These are phyloP conservation scores for Agraylea sexmaculata DNA, from an alignment of 1,140 invertebrate species.

Conservation along the genomic window DNA sequence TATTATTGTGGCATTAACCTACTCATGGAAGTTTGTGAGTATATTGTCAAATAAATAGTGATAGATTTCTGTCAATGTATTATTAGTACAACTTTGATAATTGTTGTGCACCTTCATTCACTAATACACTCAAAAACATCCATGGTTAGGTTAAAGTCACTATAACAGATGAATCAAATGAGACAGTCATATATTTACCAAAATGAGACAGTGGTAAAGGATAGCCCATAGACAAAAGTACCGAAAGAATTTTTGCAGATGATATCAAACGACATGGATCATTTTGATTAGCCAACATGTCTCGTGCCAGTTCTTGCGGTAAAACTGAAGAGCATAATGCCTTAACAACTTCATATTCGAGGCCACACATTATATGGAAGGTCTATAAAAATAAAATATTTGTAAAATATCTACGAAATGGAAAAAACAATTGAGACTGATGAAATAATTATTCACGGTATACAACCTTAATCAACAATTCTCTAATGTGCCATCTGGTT, in stretches of 20 bases:
- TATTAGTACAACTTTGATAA: too few species aligned
- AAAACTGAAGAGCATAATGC: constrained; percentile 76
- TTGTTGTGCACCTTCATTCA: too few species aligned
- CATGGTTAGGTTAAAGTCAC: too few species aligned
- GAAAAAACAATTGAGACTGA: constrained; percentile 10
- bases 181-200: constrained; percentile 38
- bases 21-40: too few species aligned
- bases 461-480: constrained; percentile 52
- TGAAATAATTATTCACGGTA: constrained; percentile 1
- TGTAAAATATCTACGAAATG: constrained; percentile 1
- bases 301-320: constrained; percentile 74
- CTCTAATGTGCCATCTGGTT: constrained; percentile 67
- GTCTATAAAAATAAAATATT: constrained; percentile 39
- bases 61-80: too few species aligned
- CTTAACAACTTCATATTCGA: constrained; percentile 66
- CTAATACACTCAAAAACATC: too few species aligned
- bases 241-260: constrained; percentile 66
- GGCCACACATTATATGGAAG: constrained; percentile 74
- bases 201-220: constrained; percentile 72
- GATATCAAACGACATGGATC: constrained; percentile 58
- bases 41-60: too few species aligned
- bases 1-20: too few species aligned
- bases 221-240: constrained; percentile 81
- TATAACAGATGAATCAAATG: constrained; percentile 4
- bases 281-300: constrained; percentile 59